A percentile compares a stretch with the other conserved stretches of the same genome.
These are phyloP conservation scores for Tanypteryx hageni DNA, from an alignment of 2,888 invertebrate species.

Conservation along the genomic window DNA sequence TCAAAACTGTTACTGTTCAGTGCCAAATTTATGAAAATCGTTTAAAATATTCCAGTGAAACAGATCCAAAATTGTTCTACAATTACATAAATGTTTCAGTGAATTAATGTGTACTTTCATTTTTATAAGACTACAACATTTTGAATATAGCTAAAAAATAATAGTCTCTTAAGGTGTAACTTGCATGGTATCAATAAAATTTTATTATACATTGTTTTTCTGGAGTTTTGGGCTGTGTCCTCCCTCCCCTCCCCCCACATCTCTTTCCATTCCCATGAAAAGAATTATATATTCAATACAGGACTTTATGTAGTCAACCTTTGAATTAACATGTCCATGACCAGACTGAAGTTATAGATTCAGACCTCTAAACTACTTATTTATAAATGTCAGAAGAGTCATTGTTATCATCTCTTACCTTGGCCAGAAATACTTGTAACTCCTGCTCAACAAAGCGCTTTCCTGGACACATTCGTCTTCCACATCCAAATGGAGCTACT, in stretches of 20 bases:
- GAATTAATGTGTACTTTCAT: no score
- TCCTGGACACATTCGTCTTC: conserved; percentile 89
- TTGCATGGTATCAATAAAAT: no score
- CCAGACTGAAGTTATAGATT: not conserved
- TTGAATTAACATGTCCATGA: not conserved
- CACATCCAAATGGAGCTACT: conserved; percentile 88
- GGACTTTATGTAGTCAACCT: not conserved
- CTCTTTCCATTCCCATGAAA: not conserved
- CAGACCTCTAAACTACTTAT: no score
- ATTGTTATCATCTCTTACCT: conserved; percentile 75
- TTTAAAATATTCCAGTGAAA: not conserved
- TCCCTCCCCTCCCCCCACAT: not conserved
- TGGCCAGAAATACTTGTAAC: conserved; percentile 84
- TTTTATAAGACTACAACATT: no score
- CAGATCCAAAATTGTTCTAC: not conserved
- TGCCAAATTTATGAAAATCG: not conserved
- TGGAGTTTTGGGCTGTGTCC: not conserved
- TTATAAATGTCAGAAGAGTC: no score
- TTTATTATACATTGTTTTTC: no score
- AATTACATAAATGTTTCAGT: no score
- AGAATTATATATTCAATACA: not conserved
- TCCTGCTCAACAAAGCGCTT: conserved; percentile 90
- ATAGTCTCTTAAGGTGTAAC: no score
- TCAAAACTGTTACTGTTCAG: not conserved
- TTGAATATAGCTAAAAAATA: no score